Conservation (phyloP, 2,113 vertebrate species). For the Cettia cetti region DNA sequence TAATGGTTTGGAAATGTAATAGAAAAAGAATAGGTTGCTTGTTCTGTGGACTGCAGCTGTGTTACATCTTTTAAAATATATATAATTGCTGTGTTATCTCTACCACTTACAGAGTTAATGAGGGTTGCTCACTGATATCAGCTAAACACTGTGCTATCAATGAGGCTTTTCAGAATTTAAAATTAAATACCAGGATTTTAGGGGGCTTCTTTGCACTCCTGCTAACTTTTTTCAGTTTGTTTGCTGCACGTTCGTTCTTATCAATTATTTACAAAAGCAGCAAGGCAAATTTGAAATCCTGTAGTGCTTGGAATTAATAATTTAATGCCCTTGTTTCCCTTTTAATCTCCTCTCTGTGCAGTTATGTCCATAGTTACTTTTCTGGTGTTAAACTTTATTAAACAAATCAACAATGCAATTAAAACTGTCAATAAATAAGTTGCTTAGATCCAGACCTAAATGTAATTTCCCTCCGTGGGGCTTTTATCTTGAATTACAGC, state of each 20-base stretch:
- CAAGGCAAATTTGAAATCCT: neutral
- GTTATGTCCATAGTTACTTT: neutral
- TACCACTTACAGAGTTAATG: neutral
- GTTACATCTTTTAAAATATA: neutral
- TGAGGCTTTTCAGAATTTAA: neutral
- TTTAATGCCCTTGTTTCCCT: neutral
- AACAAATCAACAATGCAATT: neutral
- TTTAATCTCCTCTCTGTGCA: neutral
- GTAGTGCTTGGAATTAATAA: slow-evolving; percentile 1
- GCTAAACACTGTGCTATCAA: neutral
- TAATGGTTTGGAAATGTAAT: neutral
- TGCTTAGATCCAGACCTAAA: neutral
- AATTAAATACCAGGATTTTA: neutral
- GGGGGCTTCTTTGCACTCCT: neutral
- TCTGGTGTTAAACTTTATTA: neutral
- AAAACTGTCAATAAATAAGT: neutral
- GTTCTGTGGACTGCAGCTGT: neutral
- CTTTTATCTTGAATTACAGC: neutral
- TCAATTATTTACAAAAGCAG: neutral
- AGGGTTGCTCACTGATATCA: fast-evolving
- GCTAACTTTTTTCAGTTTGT: neutral
- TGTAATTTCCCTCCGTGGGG: neutral
- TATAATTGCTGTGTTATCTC: neutral
- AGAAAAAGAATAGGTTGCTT: neutral
- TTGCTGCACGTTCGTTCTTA: neutral